phyloP scores from a whole-genome alignment of 2,113 vertebrate genomes.

The Solenodon paradoxus region DNA sequence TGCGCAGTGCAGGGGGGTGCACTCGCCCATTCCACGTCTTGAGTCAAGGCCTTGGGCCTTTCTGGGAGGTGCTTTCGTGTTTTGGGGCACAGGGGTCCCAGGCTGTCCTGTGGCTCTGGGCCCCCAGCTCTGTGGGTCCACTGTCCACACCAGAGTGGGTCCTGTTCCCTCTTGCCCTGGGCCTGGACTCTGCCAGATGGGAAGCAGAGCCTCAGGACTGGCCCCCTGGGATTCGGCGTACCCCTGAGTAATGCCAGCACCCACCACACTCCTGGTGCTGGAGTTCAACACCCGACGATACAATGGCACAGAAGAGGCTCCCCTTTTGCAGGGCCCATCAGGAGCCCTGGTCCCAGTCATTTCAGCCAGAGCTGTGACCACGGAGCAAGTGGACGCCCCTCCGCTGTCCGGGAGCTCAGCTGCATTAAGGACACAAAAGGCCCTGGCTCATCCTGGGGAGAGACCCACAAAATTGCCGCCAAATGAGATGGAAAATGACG shows the following conservation, averaged over 20 bases:
- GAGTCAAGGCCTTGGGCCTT: background rate
- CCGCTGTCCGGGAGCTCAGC: background rate
- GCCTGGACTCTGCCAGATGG: fast-evolving
- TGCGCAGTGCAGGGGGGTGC: background rate
- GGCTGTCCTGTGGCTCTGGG: too few relatives aligned
- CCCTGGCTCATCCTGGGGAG: background rate
- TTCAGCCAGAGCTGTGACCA: background rate
- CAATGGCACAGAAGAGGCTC: background rate
- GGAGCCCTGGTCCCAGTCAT: background rate
- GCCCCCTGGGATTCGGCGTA: background rate
- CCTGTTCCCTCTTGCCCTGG: too few relatives aligned
- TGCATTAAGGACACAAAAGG: background rate
- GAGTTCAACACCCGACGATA: background rate
- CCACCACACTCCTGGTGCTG: fast-evolving
- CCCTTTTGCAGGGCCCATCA: fast-evolving
- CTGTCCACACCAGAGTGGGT: background rate
- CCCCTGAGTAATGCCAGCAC: background rate
- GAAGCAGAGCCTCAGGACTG: too few relatives aligned
- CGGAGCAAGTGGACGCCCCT: background rate
- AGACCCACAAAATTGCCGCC: background rate
- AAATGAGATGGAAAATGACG: background rate
- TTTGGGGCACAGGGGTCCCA: too few relatives aligned
- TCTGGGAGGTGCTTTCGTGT: background rate
- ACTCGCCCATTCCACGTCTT: background rate
- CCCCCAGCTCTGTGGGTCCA: background rate